phyloP scores from a whole-genome alignment of 1,140 invertebrate species.

The Homarus americanus region DNA sequence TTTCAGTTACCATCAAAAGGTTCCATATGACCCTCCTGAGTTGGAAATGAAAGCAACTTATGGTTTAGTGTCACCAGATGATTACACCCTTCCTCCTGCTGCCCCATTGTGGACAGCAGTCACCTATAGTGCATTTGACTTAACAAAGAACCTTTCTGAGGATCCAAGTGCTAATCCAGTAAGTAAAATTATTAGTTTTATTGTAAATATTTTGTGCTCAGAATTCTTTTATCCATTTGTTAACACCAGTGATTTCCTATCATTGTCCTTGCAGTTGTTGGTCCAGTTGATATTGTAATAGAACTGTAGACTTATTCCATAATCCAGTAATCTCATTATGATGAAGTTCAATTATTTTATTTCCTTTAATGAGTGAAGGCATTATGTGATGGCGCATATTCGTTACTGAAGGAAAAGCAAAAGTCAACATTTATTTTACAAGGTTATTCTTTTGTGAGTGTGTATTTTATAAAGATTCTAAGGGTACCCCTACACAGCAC shows the following conservation, averaged over 20 bases:
- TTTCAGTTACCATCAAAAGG: conserved; percentile 84
- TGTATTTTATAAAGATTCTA: too few species aligned
- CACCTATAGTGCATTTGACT: conserved; percentile 82
- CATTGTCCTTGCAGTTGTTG: background rate
- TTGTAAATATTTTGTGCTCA: too few species aligned
- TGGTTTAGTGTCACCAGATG: conserved; percentile 84
- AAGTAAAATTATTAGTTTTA: conserved; percentile 8
- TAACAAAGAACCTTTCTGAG: conserved; percentile 75
- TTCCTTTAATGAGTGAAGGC: too few species aligned
- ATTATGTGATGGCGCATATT: too few species aligned
- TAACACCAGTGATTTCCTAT: background rate
- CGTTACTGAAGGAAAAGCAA: too few species aligned
- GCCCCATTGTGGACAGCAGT: conserved; percentile 82
- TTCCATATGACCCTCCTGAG: conserved; percentile 82
- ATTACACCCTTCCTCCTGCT: conserved; percentile 81
- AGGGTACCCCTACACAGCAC: too few species aligned
- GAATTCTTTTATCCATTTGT: background rate
- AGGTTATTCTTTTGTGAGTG: too few species aligned
- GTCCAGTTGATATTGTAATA: background rate
- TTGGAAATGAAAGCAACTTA: conserved; percentile 84
- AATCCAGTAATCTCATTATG: too few species aligned
- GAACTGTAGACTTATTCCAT: too few species aligned
- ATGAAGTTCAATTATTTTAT: too few species aligned
- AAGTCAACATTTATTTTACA: too few species aligned
- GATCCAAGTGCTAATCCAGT: conserved; percentile 75